Evolutionary conservation across 1,140 invertebrate genomes (phyloP), one percentile per base, ranked within the genome.

Genomic region (Pentalonia nigronervosa): DNA sequence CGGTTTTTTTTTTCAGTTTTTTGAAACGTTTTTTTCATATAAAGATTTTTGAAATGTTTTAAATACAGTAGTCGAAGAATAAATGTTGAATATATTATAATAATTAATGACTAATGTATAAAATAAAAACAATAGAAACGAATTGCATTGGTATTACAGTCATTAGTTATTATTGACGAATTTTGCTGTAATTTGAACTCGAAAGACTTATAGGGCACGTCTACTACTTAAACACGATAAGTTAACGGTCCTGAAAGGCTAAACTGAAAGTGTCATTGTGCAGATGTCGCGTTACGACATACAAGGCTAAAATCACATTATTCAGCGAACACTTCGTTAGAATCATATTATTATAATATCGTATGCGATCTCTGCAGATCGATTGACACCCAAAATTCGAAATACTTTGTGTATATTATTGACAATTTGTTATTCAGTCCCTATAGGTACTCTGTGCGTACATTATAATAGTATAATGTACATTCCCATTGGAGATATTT

Each of bases 31-130:
- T 7, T 76, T 76, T 76, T 76, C 60, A 7, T 34, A 14, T 7
- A 67, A 76, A 76, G 60, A 67, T 67, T 67, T 67, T 67, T 67
- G 30, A 67, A n/a, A n/a, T 67, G 60, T 67, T 67, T 67, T 67
- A 14, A 60, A 30, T 60, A 60, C 60, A 67, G 25, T 14, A 67
- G 60, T 67, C 30, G 30, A 14, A 67, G 30, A 67, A 30, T 67
- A 67, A n/a, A 30, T 67, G 30, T 67, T 67, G 14, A 30, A 67
- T 67, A 6, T n/a, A 67, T 67, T 67, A 67, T 67, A 67, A n/a
- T 67, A 67, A n/a, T 67, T 11, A 67, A 67, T 67, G 56, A 60
- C 23, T 30, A 60, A 30, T 60, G 60, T n/a, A 67, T 67, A 67
- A 67, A 67, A n/a, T 67, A 67, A 67, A 67, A 67, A 67, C 11